phyloP scores from a whole-genome alignment of 1,140 invertebrate species.

The Aricia agestis region DNA sequence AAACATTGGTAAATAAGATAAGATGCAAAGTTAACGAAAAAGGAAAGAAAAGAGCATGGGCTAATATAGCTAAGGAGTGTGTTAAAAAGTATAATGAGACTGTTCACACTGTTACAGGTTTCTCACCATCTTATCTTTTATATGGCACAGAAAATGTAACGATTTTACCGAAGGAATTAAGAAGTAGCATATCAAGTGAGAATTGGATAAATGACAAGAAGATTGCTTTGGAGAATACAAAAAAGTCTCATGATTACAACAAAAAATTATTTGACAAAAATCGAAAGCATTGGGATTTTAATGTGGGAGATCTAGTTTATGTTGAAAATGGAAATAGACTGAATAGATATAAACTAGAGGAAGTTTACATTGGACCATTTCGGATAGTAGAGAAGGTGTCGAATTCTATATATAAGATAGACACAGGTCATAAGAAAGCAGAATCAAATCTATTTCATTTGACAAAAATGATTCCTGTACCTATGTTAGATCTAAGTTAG shows the following conservation, averaged over 20 bases:
- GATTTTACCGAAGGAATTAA: neutral
- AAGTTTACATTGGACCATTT: conserved; percentile 11
- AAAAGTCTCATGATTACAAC: conserved; percentile 39
- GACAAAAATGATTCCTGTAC: no score
- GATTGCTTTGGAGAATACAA: neutral
- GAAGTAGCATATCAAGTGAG: neutral
- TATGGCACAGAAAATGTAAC: conserved; percentile 33
- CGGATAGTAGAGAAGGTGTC: conserved; percentile 14
- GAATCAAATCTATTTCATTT: no score
- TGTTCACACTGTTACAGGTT: conserved; percentile 45
- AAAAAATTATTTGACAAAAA: conserved; percentile 35
- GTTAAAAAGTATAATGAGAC: conserved; percentile 55
- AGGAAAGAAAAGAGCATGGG: conserved; percentile 40
- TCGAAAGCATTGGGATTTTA: conserved; percentile 6
- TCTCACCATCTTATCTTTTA: conserved; percentile 47
- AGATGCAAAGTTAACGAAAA: conserved; percentile 52
- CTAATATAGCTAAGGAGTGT: conserved; percentile 52
- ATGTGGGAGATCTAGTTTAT: neutral
- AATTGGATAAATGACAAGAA: neutral
- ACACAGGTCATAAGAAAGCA: conserved; percentile 4
- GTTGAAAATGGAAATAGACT: conserved; percentile 19
- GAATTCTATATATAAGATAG: conserved; percentile 15
- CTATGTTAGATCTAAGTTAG: no score
- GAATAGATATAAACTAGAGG: conserved; percentile 19
- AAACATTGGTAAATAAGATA: conserved; percentile 43